Conservation (phyloP, 2,113 vertebrate species). For the Hypanus sabinus region DNA sequence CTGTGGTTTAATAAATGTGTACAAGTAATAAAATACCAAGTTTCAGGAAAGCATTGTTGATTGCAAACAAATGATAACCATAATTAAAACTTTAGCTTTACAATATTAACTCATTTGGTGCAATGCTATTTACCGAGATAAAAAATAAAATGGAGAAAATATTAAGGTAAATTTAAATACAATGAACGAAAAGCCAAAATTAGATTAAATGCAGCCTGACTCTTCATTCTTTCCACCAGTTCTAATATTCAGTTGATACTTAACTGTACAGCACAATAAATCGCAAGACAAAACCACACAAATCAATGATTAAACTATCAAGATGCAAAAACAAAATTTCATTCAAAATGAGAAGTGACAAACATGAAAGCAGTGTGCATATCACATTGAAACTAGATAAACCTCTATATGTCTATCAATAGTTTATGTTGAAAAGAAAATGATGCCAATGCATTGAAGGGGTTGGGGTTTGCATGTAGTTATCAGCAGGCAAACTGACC, state of each 20-base stretch:
- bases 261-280: background rate
- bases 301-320: background rate
- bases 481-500: background rate
- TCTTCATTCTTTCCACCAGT: background rate
- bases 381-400: background rate
- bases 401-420: too few species aligned
- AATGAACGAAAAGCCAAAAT: too few species aligned
- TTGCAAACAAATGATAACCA: background rate
- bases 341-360: background rate
- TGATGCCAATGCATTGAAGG: background rate
- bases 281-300: background rate
- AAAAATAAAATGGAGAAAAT: background rate
- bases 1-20: background rate
- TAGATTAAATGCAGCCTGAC: background rate
- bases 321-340: background rate
- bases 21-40: background rate
- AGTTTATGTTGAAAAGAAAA: background rate
- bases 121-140: background rate
- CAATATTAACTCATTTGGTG: background rate
- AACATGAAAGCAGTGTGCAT: background rate
- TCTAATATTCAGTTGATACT: background rate
- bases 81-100: background rate
- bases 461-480: slow-evolving; percentile 9
- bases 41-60: background rate
- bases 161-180: background rate